phyloP scores from a whole-genome alignment of 2,888 invertebrate genomes.

The Periphyllus acericola region DNA sequence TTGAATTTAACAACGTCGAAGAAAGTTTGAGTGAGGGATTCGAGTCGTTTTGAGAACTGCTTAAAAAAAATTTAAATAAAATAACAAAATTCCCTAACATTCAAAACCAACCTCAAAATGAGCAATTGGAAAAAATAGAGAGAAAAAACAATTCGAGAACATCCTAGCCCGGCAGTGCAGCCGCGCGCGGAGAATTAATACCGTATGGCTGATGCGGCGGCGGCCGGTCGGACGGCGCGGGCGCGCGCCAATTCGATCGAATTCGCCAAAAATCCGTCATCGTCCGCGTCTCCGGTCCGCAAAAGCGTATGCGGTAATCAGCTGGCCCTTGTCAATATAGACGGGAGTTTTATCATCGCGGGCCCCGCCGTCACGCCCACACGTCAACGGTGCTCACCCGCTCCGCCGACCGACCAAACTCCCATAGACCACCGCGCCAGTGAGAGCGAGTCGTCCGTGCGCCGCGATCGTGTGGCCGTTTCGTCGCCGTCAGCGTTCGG shows the following conservation, averaged over 20 bases:
- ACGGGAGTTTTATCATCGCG: not conserved
- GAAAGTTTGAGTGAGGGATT: not conserved
- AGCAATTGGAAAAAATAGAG: not conserved
- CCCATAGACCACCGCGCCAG: not conserved
- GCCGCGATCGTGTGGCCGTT: not conserved
- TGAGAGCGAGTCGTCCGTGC: not conserved
- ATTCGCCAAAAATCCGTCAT: not conserved
- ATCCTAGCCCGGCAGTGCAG: slow-evolving; percentile 22
- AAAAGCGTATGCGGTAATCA: not conserved
- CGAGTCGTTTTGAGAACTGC: not conserved
- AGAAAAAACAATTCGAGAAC: not conserved
- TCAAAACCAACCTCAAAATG: slow-evolving; percentile 45
- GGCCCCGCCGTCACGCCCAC: not conserved
- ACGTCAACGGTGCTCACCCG: not conserved
- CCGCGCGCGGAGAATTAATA: not conserved
- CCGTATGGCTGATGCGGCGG: not conserved
- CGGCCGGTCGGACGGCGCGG: not conserved
- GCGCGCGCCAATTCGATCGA: not conserved
- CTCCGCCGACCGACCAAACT: no score
- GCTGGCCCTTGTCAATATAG: slow-evolving; percentile 1
- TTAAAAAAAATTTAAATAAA: slow-evolving; percentile 36
- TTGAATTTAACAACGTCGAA: not conserved
- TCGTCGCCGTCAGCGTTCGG: not conserved
- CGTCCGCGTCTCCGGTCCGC: not conserved
- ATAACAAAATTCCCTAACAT: slow-evolving; percentile 2